Evolutionary conservation across 1,140 invertebrate genomes (phyloP).

Genomic region (Epicauta chinensis): DNA sequence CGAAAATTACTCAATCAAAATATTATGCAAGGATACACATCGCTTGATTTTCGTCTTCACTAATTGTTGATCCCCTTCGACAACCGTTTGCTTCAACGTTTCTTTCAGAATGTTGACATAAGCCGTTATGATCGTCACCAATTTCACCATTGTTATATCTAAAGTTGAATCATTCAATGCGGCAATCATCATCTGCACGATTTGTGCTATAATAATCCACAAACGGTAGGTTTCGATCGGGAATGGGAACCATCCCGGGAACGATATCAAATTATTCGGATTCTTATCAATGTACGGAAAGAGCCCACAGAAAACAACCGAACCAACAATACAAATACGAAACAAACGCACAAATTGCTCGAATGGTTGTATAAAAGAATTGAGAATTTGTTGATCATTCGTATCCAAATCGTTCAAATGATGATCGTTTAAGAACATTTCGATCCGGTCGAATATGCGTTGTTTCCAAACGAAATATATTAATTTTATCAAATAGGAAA

Average conservation of each 20-base stretch:
- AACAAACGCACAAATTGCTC: background rate
- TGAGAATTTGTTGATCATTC: background rate
- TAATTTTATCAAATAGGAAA: constrained; percentile 5
- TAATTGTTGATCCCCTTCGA: background rate
- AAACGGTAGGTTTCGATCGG: constrained; percentile 7
- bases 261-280: constrained; percentile 7
- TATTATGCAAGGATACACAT: constrained; percentile 1
- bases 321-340: background rate
- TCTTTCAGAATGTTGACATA: constrained; percentile 5
- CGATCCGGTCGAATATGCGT: background rate
- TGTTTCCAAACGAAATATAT: background rate
- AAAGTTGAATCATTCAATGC: constrained; percentile 7
- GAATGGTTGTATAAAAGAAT: background rate
- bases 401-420: background rate
- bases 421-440: constrained; percentile 1
- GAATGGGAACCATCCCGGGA: constrained; percentile 18
- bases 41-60: background rate
- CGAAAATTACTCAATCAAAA: constrained; percentile 2
- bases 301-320: constrained; percentile 11
- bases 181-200: background rate
- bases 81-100: constrained; percentile 1
- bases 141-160: constrained; percentile 3
- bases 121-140: constrained; percentile 1
- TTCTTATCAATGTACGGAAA: constrained; percentile 16
- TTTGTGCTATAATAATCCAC: background rate